Evolutionary conservation across 2,797 vertebrate genomes (phyloP), one percentile per base, ranked within the genome.

Genomic region (Thaleichthys pacificus): DNA sequence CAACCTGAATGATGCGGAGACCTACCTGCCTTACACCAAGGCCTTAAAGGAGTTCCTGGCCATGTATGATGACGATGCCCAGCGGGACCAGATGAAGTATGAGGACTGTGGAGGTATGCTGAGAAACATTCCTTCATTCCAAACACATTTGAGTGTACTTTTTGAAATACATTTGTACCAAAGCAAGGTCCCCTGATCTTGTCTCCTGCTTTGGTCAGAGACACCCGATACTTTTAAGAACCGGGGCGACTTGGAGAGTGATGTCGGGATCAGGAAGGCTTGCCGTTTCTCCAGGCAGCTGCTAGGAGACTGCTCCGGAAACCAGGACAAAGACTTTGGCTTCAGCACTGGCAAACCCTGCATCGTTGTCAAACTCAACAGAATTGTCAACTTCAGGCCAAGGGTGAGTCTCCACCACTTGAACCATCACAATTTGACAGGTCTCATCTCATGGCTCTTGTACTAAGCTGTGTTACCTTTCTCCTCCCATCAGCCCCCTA

Each of bases 311-410:
- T 99, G 98, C 91, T 97, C 97, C 0, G 98, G 98, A 42, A 0
- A 93, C 0, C 74, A 78, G 0, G 97, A 98, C 65, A 77, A 78
- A 0, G 60, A 77, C 0, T 99, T 89, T 0, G 97, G 97, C 0
- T 99, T 95, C 87, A 88, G 22, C 57, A 88, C 93, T 0, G 98
- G 97, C 51, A 97, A 93, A 60, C 98, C 98, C 0, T 99, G 97
- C 66, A 0, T 99, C 42, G 89, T 99, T 0, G 88, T 98, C 21
- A 99, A 99, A 89, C 95, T 99, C 70, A 99, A 99, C 93, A 91
- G 97, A 78, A 90, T 99, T 0, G 91, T 99, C 51, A 96, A 95
- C 89, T 99, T 94, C 89, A 92, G 84, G 78, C 98, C 98, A 1
- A 91, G 89, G 93, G 98, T 93, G 88, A 91, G 88, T 15, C 28